Evolutionary conservation across 2,113 vertebrate genomes (phyloP), one percentile per base, ranked within the genome.

Genomic region (Amia ocellicauda): DNA sequence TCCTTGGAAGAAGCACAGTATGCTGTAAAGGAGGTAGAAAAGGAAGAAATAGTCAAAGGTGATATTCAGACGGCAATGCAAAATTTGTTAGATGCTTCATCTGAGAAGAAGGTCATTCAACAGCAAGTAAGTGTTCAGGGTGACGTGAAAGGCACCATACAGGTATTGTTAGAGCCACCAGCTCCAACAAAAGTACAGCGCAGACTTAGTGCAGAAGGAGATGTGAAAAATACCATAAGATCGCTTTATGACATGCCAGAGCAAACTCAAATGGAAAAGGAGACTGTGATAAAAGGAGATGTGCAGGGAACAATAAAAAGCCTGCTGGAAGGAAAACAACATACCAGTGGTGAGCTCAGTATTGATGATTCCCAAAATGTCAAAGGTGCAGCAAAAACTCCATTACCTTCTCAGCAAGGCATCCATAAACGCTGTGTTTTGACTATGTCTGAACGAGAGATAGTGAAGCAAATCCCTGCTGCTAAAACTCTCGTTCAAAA

Each of bases 1-100:
- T 92, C 85, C 50, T 79, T 96, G 55, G 85, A 91, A 78, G 77
- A 88, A 78, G 87, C 83, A 66, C 85, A 90, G 62, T 63, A 71
- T 61, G 69, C 72, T 42, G 82, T 92, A 60, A 90, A 72, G 77
- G 82, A 82, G 20, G 63, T 89, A 20, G 82, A 86, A 67, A 93
- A 87, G 75, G 87, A 88, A 64, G 74, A 79, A 73, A 70, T 86
- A 67, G 67, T 88, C 19, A 87, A 65, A 69, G 83, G 87, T 2
- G 78, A 90, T 62, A 80, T 85, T 72, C 76, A 86, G 29, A 75
- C 63, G 17, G 74, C 85, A 36, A 73, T 76, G 76, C 83, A 83
- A 70, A 84, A 71, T 68, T 75, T 83, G 3, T 62, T 72, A 26
- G 85, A 86, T 54, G 83, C 83, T 16, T 86, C 86, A 59, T 75